Evolutionary conservation across 1,140 invertebrate species (phyloP).

Genomic region (Rhizoglyphus robini): DNA sequence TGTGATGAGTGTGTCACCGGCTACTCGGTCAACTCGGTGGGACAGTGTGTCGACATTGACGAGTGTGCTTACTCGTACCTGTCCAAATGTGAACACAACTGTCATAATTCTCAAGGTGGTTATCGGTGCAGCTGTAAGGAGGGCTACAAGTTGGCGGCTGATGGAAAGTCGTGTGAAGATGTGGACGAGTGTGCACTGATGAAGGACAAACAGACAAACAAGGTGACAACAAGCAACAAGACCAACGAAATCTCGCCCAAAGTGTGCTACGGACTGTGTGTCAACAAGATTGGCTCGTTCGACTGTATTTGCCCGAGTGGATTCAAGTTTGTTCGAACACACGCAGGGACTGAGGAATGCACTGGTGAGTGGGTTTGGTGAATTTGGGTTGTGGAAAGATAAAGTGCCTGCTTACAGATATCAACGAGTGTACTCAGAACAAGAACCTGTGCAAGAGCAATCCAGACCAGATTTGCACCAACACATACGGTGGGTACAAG

Average conservation of each 20-base stretch:
- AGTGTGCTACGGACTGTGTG: conserved; percentile 61
- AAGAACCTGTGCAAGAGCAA: no score
- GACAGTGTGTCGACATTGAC: conserved; percentile 41
- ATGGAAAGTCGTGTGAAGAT: conserved; percentile 54
- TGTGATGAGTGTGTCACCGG: conserved; percentile 56
- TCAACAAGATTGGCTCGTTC: conserved; percentile 74
- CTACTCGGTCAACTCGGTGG: conserved; percentile 42
- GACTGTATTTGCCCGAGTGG: conserved; percentile 70
- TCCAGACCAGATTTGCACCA: no score
- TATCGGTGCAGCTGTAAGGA: conserved; percentile 58
- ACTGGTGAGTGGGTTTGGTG: no score
- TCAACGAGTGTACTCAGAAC: no score
- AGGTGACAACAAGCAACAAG: not conserved
- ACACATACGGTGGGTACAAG: no score
- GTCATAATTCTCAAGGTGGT: conserved; percentile 65
- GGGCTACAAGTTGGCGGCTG: conserved; percentile 53
- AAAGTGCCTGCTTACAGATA: no score
- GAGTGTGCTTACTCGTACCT: conserved; percentile 40
- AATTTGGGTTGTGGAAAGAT: no score
- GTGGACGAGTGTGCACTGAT: conserved; percentile 60
- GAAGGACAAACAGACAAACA: no score
- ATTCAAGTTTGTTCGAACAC: no score
- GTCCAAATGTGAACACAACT: conserved; percentile 64
- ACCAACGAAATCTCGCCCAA: conserved; percentile 31
- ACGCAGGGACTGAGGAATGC: no score